phyloP scores from a whole-genome alignment of 1,140 invertebrate genomes.

The Drosophila erecta region DNA sequence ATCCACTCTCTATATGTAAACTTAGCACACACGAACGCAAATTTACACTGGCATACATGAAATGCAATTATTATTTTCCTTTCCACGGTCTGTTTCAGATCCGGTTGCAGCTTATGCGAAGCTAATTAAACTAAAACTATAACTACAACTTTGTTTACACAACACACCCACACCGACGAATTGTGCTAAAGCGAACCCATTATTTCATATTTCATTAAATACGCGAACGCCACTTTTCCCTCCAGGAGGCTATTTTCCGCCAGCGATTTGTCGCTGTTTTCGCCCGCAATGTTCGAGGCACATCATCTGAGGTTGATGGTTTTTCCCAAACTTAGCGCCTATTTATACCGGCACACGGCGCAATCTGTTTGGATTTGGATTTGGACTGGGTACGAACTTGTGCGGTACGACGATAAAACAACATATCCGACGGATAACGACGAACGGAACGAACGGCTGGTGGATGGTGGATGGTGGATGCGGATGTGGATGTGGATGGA shows the following conservation, averaged over 20 bases:
- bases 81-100: conserved; percentile 12
- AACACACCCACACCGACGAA: neutral
- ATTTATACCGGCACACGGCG: conserved; percentile 9
- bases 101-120: conserved; percentile 14
- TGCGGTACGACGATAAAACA: conserved; percentile 1
- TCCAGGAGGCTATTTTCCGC: conserved; percentile 5
- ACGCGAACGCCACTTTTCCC: no score
- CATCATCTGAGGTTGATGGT: neutral
- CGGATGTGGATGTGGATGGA: neutral
- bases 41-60: conserved; percentile 12
- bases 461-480: neutral
- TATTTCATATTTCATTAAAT: no score
- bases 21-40: conserved; percentile 3
- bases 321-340: conserved; percentile 5
- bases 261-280: neutral
- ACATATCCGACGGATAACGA: conserved; percentile 12
- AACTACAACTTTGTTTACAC: conserved; percentile 14
- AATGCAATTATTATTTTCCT: conserved; percentile 11
- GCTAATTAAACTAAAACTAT: conserved; percentile 17
- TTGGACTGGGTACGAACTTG: neutral
- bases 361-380: neutral
- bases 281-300: neutral
- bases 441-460: no score
- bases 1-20: neutral
- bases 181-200: neutral